phyloP scores from a whole-genome alignment of 2,113 vertebrate species.

The Oophaga pumilio region DNA sequence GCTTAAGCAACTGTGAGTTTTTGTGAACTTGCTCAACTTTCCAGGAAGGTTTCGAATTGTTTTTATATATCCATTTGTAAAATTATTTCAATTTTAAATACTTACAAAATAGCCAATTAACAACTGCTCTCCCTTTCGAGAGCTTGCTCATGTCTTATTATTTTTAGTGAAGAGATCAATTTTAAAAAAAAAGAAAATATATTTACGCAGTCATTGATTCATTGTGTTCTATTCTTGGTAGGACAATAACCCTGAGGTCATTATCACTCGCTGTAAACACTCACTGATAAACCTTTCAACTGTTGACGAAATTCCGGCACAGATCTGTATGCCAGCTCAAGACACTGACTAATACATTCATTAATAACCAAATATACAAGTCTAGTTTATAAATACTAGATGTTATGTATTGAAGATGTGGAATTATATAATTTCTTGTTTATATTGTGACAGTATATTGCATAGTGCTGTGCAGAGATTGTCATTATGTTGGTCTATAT shows the following conservation, averaged over 20 bases:
- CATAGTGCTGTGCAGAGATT: not conserved
- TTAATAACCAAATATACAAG: not conserved
- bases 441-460: not conserved
- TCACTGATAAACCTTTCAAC: conserved; percentile 29
- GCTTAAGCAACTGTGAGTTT: not conserved
- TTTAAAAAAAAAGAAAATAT: conserved; percentile 61
- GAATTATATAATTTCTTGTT: not conserved
- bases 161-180: conserved; percentile 62
- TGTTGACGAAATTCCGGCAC: conserved; percentile 1
- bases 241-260: conserved; percentile 48
- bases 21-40: not conserved
- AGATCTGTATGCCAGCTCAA: conserved; percentile 11
- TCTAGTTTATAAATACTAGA: not conserved
- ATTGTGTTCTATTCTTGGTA: conserved; percentile 32
- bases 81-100: not conserved
- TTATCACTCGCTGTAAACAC: conserved; percentile 57
- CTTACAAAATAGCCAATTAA: not conserved
- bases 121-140: too few relatives aligned
- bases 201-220: not conserved
- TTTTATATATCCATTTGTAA: not conserved
- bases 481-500: not conserved
- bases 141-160: not conserved
- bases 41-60: not conserved
- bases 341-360: not conserved
- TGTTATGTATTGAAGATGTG: not conserved